Conservation (phyloP, 2,113 vertebrate genomes). For the Strigops habroptila region DNA sequence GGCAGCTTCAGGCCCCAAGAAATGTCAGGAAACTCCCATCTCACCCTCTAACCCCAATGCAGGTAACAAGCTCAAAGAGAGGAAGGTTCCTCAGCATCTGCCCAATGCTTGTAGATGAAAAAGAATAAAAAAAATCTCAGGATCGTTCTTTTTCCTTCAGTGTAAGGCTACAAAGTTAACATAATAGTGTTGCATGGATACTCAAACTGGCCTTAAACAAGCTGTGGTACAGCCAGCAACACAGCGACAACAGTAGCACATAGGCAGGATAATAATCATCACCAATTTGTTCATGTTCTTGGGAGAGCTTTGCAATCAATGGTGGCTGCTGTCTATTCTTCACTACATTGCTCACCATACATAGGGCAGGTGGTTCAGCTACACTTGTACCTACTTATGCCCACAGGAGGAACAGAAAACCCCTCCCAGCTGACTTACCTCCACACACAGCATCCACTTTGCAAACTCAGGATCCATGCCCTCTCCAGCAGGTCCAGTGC, state of each 20-base stretch:
- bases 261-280: neutral
- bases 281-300: neutral
- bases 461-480: neutral
- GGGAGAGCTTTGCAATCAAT: neutral
- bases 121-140: neutral
- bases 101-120: fast-evolving
- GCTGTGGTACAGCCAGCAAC: neutral
- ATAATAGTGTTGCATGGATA: fast-evolving
- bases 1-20: neutral
- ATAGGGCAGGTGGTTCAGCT: neutral
- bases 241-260: fast-evolving
- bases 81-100: neutral
- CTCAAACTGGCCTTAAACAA: neutral
- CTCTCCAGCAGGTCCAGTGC: fast-evolving
- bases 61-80: neutral
- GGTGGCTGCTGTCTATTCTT: neutral
- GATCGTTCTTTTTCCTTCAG: neutral
- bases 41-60: neutral
- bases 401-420: neutral
- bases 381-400: fast-evolving
- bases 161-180: neutral
- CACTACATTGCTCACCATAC: neutral
- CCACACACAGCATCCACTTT: fast-evolving
- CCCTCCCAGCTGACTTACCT: neutral
- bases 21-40: neutral